phyloP scores from a whole-genome alignment of 2,888 invertebrate species.

The Pachymerium ferrugineum region DNA sequence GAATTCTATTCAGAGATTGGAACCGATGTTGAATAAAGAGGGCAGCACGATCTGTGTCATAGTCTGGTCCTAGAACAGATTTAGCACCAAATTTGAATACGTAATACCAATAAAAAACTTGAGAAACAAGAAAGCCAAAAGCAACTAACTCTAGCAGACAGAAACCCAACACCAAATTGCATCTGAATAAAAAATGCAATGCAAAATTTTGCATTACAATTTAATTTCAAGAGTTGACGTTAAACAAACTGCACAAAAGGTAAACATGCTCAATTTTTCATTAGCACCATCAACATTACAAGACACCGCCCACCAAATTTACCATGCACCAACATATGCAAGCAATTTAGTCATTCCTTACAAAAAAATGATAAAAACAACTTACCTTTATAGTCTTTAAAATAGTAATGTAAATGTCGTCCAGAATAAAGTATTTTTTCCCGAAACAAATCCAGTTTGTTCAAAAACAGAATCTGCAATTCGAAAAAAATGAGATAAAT shows the following conservation, averaged over 20 bases:
- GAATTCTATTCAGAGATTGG: slow-evolving; percentile 54
- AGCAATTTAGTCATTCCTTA: neutral
- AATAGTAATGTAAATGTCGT: slow-evolving; percentile 44
- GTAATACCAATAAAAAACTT: neutral
- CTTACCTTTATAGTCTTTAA: slow-evolving; percentile 38
- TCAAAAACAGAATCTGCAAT: slow-evolving; percentile 47
- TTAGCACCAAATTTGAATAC: neutral
- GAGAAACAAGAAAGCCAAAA: neutral
- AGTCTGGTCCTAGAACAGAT: slow-evolving; percentile 54
- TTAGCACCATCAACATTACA: too few relatives aligned
- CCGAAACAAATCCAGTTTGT: slow-evolving; percentile 48
- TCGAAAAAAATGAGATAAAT: slow-evolving; percentile 18
- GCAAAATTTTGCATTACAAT: too few relatives aligned
- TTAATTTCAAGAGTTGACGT: too few relatives aligned
- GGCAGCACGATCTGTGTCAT: slow-evolving; percentile 59
- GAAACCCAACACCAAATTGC: neutral
- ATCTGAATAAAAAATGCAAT: too few relatives aligned
- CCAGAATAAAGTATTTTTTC: slow-evolving; percentile 48
- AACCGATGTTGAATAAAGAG: slow-evolving; percentile 60
- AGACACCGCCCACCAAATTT: too few relatives aligned
- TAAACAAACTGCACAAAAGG: too few relatives aligned
- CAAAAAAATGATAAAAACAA: slow-evolving; percentile 1
- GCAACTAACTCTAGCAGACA: neutral
- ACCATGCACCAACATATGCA: too few relatives aligned
- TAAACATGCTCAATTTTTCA: too few relatives aligned